These are phyloP conservation scores for Lycorma delicatula DNA, from an alignment of 1,140 invertebrate species.

Conservation along the genomic window DNA sequence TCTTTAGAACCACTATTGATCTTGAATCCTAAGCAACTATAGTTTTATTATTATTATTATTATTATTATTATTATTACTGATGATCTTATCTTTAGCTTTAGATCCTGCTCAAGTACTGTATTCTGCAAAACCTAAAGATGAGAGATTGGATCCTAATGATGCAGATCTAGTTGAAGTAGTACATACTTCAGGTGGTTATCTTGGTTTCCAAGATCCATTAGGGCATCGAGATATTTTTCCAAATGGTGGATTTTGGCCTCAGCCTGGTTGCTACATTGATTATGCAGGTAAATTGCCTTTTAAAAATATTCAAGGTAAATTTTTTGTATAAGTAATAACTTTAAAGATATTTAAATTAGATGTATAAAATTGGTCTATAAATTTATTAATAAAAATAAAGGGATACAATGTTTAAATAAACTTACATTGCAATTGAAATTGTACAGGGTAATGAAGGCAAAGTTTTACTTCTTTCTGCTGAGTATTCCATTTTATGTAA, in stretches of 20 bases:
- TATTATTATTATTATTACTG: neutral
- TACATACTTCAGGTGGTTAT: constrained; percentile 50
- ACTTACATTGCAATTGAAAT: too few species aligned
- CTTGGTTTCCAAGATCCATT: constrained; percentile 45
- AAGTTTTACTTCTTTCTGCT: too few species aligned
- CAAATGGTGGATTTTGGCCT: constrained; percentile 46
- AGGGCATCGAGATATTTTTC: constrained; percentile 54
- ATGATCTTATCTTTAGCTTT: constrained; percentile 24
- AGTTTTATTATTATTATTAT: neutral
- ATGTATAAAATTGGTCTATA: too few species aligned
- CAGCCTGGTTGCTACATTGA: constrained; percentile 53
- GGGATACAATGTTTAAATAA: too few species aligned
- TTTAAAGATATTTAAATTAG: too few species aligned
- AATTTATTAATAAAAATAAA: too few species aligned
- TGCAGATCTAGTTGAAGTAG: constrained; percentile 47
- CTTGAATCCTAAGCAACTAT: too few species aligned
- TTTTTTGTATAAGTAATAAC: too few species aligned
- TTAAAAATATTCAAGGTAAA: too few species aligned
- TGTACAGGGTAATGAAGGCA: too few species aligned
- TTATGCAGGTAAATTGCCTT: constrained; percentile 25
- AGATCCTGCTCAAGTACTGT: constrained; percentile 34
- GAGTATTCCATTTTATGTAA: too few species aligned
- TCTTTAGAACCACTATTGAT: neutral
- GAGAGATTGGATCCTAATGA: constrained; percentile 34
- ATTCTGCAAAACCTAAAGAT: constrained; percentile 25